Evolutionary conservation across 2,113 vertebrate genomes (phyloP).

Genomic region (Pangasianodon hypophthalmus): DNA sequence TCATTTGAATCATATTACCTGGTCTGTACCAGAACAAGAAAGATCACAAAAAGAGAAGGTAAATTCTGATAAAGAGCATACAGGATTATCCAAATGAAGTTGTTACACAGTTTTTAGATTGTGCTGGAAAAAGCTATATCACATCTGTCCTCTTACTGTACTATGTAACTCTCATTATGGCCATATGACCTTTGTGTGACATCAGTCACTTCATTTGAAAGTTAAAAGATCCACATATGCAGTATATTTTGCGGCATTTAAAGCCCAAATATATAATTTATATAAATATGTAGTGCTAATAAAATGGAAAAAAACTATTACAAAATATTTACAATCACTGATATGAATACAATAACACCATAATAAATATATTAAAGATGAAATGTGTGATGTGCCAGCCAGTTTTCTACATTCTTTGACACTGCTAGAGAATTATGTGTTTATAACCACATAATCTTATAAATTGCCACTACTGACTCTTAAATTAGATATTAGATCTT

Average conservation of each 20-base stretch:
- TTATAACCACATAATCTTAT: not conserved
- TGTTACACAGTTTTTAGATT: not conserved
- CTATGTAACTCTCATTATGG: not conserved
- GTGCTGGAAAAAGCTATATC: not conserved
- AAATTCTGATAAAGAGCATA: not conserved
- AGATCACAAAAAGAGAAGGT: not conserved
- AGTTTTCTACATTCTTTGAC: not conserved
- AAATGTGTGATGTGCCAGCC: not conserved
- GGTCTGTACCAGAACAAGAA: not conserved
- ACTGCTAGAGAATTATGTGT: not conserved
- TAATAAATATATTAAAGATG: not conserved
- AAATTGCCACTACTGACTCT: not conserved
- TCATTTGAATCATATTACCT: not conserved
- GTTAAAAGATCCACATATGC: not conserved
- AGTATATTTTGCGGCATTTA: not conserved
- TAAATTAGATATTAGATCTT: not conserved
- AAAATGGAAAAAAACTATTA: not conserved
- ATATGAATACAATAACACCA: not conserved
- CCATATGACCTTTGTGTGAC: not conserved
- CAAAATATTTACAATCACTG: slow-evolving; percentile 9
- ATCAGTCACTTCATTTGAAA: not conserved
- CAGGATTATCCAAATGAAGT: not conserved
- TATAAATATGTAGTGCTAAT: not conserved
- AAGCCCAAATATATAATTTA: not conserved
- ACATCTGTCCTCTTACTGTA: not conserved